Evolutionary conservation across 2,888 invertebrate species (phyloP), one percentile per base, ranked within the genome.

Genomic region (Drosophila rellima): DNA sequence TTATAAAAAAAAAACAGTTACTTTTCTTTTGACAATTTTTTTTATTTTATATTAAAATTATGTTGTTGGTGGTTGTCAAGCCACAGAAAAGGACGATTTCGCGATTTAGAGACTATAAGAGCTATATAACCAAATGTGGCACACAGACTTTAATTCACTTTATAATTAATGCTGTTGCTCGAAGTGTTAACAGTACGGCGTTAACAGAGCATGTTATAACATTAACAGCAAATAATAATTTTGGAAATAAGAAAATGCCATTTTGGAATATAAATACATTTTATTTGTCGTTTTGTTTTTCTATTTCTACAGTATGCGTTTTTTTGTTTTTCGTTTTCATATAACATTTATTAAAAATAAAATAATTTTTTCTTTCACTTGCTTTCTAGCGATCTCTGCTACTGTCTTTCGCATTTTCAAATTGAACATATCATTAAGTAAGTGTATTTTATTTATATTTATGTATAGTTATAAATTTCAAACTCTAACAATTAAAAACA

Each of bases 401-500:
- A 48, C 65, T 85, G 88, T 84, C 77, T 82, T 75, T 74, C 70
- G 65, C 61, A 50, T 74, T 67, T 71, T 69, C 59, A 74, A 79
- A 75, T 89, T 80, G 73, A 88, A 86, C 80, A 81, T 80, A 86
- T 82, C 33, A 70, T 76, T 76, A 70, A 88, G 68, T 82, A 85
- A 87, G 71, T 88, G 68, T 84, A 78, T 78, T 61, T 15, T 74
- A 56, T 57, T 67, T 59, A 63, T 69, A 65, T 80, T 54, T 70
- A 65, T 80, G 55, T 70, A 72, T 85, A 77, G 75, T 77, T 78
- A 55, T 56, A 35, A 69, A 66, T 76, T 75, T 90, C 78, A 81
- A 89, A 87, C 81, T 88, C 82, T 87, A 87, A 87, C 87, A 87
- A 87, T 87, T 88, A 88, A 87, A 87, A 87, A 90, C 87, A 90